Percentiles rank a stretch among this genome's conserved stretches.
Evolutionary conservation across 2,113 vertebrate species (phyloP).

Genomic region (Ammodytes marinus): DNA sequence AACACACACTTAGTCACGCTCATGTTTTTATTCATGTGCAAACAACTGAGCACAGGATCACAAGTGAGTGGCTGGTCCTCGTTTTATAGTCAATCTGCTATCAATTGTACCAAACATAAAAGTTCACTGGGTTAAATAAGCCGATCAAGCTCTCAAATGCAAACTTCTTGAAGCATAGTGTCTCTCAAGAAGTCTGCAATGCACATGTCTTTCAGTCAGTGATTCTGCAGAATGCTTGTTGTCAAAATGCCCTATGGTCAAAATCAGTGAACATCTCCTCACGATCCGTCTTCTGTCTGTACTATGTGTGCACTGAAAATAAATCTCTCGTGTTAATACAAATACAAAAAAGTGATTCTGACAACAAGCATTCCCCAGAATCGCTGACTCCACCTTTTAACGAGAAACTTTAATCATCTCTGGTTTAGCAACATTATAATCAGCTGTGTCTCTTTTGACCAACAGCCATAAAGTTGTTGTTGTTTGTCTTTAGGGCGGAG

Average conservation of each 20-base stretch:
- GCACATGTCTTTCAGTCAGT: neutral
- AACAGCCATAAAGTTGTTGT: neutral
- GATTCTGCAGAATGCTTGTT: no score
- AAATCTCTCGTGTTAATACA: no score
- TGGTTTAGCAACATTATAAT: neutral
- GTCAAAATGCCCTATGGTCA: no score
- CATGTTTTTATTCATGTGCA: conserved; percentile 65
- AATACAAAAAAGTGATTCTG: no score
- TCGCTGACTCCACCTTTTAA: no score
- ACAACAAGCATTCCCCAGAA: no score
- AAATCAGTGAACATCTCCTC: no score
- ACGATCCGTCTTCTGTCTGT: no score
- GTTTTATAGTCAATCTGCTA: conserved; percentile 31
- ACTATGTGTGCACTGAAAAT: no score
- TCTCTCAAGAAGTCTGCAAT: neutral
- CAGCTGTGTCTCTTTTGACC: neutral
- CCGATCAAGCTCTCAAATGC: neutral
- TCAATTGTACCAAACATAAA: conserved; percentile 9
- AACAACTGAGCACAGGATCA: conserved; percentile 40
- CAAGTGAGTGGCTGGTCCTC: conserved; percentile 25
- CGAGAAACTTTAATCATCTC: neutral
- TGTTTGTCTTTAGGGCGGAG: conserved; percentile 83
- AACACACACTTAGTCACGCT: conserved; percentile 37
- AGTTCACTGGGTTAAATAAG: neutral
- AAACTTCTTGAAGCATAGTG: neutral